Evolutionary conservation across 2,888 invertebrate species (phyloP).

Genomic region (Leptogaster cylindrica): DNA sequence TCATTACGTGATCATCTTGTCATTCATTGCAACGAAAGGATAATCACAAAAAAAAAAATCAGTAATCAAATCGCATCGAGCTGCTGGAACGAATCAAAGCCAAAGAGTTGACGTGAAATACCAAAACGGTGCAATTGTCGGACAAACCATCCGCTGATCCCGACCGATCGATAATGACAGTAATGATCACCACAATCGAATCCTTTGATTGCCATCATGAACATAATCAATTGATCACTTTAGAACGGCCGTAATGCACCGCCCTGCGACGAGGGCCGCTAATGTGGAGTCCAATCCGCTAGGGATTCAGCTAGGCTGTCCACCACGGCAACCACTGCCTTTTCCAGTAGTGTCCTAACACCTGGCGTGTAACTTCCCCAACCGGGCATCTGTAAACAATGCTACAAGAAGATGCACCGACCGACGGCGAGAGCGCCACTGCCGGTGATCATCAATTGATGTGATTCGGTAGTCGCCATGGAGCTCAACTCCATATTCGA

Average conservation of each 20-base stretch:
- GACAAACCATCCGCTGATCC: conserved; percentile 2
- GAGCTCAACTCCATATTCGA: conserved; percentile 27
- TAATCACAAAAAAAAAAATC: conserved; percentile 29
- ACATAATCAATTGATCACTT: conserved; percentile 36
- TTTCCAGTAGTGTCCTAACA: conserved; percentile 35
- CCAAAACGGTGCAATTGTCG: conserved; percentile 38
- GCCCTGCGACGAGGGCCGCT: background rate
- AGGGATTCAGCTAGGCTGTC: background rate
- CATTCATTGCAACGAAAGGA: conserved; percentile 41
- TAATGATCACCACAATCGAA: conserved; percentile 33
- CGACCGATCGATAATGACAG: conserved; percentile 32
- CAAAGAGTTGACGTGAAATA: conserved; percentile 18
- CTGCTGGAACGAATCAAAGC: conserved; percentile 7
- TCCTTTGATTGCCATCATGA: conserved; percentile 21
- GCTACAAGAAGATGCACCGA: conserved; percentile 30
- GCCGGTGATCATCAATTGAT: conserved; percentile 31
- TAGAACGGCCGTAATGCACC: background rate
- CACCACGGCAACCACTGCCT: background rate
- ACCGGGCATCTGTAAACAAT: conserved; percentile 38
- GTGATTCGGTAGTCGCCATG: background rate
- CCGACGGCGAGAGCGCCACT: conserved; percentile 30
- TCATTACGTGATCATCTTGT: conserved; percentile 42
- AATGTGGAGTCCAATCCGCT: conserved; percentile 2
- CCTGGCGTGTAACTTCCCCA: conserved; percentile 41
- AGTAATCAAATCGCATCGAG: conserved; percentile 15